These are phyloP conservation scores for Natator depressus DNA, from an alignment of 2,113 vertebrate genomes.

Conservation along the genomic window DNA sequence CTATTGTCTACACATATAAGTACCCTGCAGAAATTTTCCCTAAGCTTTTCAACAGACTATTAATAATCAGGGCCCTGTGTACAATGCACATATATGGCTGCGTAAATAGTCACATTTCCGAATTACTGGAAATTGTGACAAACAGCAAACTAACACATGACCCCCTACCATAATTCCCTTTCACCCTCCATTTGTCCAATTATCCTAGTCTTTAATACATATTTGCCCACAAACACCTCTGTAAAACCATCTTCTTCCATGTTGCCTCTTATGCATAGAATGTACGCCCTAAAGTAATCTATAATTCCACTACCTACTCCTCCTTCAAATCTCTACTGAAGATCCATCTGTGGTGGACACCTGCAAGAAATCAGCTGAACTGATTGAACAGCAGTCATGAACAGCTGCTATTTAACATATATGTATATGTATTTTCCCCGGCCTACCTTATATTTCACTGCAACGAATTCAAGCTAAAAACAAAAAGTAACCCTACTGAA, in stretches of 20 bases:
- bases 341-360: background rate
- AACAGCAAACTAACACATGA: background rate
- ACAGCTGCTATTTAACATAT: background rate
- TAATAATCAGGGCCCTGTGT: background rate
- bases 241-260: background rate
- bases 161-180: background rate
- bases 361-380: background rate
- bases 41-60: accelerated
- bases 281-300: background rate
- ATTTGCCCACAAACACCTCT: background rate
- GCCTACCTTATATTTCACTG: background rate
- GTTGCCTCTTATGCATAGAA: background rate
- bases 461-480: background rate
- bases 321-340: background rate
- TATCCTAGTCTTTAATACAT: background rate
- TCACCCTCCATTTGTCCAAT: background rate
- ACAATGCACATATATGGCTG: background rate
- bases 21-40: background rate
- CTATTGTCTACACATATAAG: background rate
- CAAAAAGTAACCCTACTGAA: background rate
- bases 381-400: background rate
- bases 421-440: background rate
- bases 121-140: background rate
- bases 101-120: accelerated
- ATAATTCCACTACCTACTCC: background rate